Conservation (phyloP, 64 coral and sea anemone genomes). For the Anthopleura sola region DNA sequence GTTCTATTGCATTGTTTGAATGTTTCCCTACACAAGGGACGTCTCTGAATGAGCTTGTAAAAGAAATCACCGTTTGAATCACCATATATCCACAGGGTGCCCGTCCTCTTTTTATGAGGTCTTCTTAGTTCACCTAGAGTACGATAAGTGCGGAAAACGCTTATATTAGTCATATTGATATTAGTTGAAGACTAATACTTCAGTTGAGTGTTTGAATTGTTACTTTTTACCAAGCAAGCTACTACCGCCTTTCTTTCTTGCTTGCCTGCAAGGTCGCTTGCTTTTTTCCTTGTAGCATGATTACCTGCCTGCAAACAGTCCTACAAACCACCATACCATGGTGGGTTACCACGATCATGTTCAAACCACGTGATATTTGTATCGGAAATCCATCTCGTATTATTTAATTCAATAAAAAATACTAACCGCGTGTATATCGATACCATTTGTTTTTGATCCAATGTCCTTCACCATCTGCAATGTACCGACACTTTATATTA, state of each 20-base stretch:
- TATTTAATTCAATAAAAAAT: neutral
- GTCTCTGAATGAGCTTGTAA: conserved; percentile 63
- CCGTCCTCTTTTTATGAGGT: neutral
- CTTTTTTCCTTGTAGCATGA: neutral
- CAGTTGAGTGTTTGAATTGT: no score
- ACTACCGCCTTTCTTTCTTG: neutral
- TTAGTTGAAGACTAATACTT: no score
- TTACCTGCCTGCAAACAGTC: neutral
- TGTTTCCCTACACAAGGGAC: conserved; percentile 56
- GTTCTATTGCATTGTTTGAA: conserved; percentile 74
- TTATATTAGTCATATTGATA: no score
- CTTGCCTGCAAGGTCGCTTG: neutral
- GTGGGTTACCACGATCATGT: no score
- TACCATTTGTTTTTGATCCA: conserved; percentile 57
- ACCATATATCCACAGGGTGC: conserved; percentile 81
- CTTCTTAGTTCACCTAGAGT: neutral
- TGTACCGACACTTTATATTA: conserved; percentile 37
- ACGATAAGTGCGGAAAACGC: no score
- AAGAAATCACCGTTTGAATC: conserved; percentile 87
- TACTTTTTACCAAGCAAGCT: neutral
- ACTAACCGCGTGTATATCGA: conserved; percentile 46
- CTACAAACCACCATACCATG: neutral
- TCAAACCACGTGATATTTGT: no score
- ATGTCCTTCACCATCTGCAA: conserved; percentile 65
- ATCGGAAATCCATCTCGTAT: no score